A percentile compares a stretch with the other conserved stretches of the same genome.
These are phyloP conservation scores for Cepaea hortensis DNA, from an alignment of 2,888 invertebrate genomes.

Conservation along the genomic window DNA sequence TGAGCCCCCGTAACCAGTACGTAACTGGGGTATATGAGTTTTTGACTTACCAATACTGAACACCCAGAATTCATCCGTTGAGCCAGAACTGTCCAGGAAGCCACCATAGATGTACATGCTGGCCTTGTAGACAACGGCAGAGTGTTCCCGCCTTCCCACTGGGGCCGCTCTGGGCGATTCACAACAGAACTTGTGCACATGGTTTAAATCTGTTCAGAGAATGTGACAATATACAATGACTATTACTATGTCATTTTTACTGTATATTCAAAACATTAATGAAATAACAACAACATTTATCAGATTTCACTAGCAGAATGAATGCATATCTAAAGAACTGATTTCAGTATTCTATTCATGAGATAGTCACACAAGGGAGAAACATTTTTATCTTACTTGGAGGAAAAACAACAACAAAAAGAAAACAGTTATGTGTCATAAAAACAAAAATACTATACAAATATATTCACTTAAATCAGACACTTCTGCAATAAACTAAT, in stretches of 20 bases:
- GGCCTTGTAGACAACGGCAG: conserved; percentile 86
- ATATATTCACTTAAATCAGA: no score
- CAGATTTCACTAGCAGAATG: no score
- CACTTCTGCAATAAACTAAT: no score
- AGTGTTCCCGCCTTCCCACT: conserved; percentile 84
- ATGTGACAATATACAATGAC: conserved; percentile 1
- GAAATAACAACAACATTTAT: neutral
- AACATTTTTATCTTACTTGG: neutral
- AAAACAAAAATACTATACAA: no score
- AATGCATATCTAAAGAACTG: no score
- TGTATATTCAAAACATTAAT: neutral
- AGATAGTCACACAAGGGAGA: neutral
- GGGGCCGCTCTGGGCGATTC: conserved; percentile 60
- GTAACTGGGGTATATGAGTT: neutral
- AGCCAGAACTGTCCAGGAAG: conserved; percentile 89
- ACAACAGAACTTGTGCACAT: conserved; percentile 55
- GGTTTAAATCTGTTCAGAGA: conserved; percentile 57
- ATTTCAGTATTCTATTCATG: no score
- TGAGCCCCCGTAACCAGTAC: no score
- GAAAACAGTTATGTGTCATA: neutral
- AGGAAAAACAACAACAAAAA: neutral
- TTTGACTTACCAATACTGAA: conserved; percentile 85
- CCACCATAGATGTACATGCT: conserved; percentile 91
- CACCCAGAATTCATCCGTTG: conserved; percentile 90
- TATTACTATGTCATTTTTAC: neutral